phyloP scores from a whole-genome alignment of 2,113 vertebrate genomes.

The Penelope pileata region DNA sequence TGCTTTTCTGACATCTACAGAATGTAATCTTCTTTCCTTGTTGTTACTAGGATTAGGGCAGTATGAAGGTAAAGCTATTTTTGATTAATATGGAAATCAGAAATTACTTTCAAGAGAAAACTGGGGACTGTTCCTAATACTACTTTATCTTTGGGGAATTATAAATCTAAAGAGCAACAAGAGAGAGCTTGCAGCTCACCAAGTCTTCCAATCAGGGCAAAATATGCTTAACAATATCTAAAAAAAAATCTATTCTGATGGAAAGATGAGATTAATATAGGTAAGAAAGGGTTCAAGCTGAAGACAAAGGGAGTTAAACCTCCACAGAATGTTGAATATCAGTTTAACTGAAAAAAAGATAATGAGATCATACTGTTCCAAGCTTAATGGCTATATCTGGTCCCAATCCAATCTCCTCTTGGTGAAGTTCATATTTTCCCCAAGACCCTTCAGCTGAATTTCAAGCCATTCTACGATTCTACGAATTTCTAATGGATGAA shows the following conservation, averaged over 20 bases:
- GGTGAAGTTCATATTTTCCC: neutral
- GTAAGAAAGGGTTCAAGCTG: neutral
- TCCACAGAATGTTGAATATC: neutral
- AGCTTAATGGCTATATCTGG: neutral
- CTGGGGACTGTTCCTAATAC: conserved; percentile 27
- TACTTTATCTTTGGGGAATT: conserved; percentile 54
- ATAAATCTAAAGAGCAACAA: conserved; percentile 36
- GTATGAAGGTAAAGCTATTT: conserved; percentile 65
- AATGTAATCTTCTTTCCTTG: conserved; percentile 63
- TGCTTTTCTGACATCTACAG: conserved; percentile 68
- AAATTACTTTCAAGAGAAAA: conserved; percentile 66
- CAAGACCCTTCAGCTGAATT: neutral
- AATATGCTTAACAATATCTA: neutral
- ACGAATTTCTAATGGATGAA: neutral
- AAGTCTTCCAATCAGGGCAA: neutral
- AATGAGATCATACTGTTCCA: rapidly evolving
- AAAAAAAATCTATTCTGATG: neutral
- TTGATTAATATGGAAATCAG: conserved; percentile 79
- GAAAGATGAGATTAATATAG: neutral
- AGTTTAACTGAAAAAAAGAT: neutral
- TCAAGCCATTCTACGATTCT: too few species aligned
- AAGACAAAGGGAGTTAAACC: conserved; percentile 6
- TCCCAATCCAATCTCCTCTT: neutral
- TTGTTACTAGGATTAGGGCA: conserved; percentile 70
- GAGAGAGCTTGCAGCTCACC: conserved; percentile 3